Base-by-base conservation (phyloP, 2,888 invertebrate genomes). In the Colostygia pectinataria region DNA sequence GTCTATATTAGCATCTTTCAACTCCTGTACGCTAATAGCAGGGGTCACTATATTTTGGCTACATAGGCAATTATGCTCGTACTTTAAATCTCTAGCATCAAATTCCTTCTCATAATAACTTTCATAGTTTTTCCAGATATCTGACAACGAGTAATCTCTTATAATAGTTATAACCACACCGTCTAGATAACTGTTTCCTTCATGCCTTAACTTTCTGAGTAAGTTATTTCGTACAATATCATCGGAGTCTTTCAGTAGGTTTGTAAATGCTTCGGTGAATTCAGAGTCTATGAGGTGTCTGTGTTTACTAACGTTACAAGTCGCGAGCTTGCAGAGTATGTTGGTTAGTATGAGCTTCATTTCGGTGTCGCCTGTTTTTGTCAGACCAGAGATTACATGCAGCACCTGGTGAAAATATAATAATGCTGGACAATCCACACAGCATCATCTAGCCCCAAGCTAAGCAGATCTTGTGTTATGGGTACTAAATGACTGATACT, bases 281-380 rank as follows among this genome's bases (percentile, higher is more conserved):
- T 68, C 47, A 0, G 60, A 46, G 7, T 73, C 67, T 23, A 62
- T 49, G 1, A 50, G 13, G 28, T 52, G 45, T 59, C 65, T 72
- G 41, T 72, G 65, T 46, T 70, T 71, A 13, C 57, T 53, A 5
- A 63, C 50, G 38, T 66, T 56, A 20, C 53, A 53, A 34, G 60
- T 55, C 0, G 72, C 62, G 15, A 84, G 57, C 61, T 74, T 70
- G 53, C 77, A 80, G 49, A 83, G 57, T 25, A 76, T 56, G 43
- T 74, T 66, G 7, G 76, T 70, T 15, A 82, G 41, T 5, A 76
- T 42, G 41, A 78, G 50, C 49, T 76, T 75, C 13, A 79, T 53
- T 64, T 83, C 83, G 3, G 56, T 62, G 51, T 74, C 76, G n/a
- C 69, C 68, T n/a, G 65, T 61, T 43, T 66, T 55, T 27, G 76